Evolutionary conservation across 2,113 vertebrate species (phyloP).

Genomic region (Jacana jacana): DNA sequence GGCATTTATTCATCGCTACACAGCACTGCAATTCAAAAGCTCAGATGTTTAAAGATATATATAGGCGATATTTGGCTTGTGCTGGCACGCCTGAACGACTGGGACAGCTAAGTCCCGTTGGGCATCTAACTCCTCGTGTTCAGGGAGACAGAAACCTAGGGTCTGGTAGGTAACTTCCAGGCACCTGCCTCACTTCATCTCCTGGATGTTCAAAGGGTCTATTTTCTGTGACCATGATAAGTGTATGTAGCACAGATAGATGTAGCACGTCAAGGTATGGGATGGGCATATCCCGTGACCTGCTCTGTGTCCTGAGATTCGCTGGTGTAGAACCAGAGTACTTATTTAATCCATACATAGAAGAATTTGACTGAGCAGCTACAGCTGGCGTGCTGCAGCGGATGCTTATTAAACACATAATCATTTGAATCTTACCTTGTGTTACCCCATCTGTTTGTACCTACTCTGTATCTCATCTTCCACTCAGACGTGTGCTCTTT

Average conservation of each 20-base stretch:
- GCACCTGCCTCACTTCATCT: background rate
- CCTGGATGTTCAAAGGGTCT: background rate
- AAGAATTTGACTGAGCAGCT: background rate
- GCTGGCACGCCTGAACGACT: background rate
- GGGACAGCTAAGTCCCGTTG: background rate
- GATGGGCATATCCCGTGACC: background rate
- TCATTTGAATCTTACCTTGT: background rate
- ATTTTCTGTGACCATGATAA: background rate
- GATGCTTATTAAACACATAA: slow-evolving; percentile 3
- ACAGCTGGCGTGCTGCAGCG: background rate
- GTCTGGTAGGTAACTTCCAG: background rate
- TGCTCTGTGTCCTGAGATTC: background rate
- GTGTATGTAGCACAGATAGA: background rate
- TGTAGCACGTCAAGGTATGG: background rate
- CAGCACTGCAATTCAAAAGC: slow-evolving; percentile 26
- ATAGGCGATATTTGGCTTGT: slow-evolving; percentile 6
- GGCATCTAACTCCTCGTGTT: background rate
- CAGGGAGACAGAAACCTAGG: background rate
- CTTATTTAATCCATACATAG: background rate
- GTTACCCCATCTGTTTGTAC: background rate
- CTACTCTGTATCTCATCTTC: background rate
- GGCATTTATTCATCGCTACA: slow-evolving; percentile 54
- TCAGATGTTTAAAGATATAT: slow-evolving; percentile 66
- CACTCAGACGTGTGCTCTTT: background rate
- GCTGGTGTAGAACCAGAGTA: background rate